Percentiles rank a stretch among this genome's conserved stretches.
Conservation (phyloP, 2,113 vertebrate species). For the Platichthys flesus region DNA sequence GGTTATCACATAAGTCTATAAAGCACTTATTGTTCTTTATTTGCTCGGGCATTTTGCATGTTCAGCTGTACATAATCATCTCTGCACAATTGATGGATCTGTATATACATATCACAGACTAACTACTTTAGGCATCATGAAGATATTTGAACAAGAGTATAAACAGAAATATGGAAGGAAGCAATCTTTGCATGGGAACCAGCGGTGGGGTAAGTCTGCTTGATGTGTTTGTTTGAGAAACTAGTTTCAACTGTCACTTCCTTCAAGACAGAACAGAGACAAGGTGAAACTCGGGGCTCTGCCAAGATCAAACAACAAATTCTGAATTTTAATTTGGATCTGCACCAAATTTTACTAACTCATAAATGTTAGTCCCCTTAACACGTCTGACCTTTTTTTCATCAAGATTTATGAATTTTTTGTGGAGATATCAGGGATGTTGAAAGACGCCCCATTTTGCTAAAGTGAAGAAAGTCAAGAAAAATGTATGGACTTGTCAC, state of each 20-base stretch:
- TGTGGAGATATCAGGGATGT: constrained; percentile 6
- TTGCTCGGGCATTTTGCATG: neutral
- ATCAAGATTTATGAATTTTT: neutral
- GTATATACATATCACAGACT: neutral
- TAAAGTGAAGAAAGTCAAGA: too few species aligned
- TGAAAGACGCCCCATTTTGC: too few species aligned
- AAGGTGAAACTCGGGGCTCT: neutral
- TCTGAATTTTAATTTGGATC: neutral
- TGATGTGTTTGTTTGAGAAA: constrained; percentile 25
- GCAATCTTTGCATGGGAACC: neutral
- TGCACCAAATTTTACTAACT: neutral
- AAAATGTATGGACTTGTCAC: too few species aligned
- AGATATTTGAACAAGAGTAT: neutral
- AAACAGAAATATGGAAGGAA: constrained; percentile 16
- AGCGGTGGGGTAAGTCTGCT: neutral
- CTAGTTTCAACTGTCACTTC: neutral
- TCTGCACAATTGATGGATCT: too few species aligned
- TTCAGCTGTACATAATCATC: too few species aligned
- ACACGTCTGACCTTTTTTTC: too few species aligned
- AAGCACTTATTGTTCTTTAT: constrained; percentile 13
- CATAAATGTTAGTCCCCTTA: too few species aligned
- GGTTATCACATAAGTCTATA: neutral
- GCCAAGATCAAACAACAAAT: too few species aligned
- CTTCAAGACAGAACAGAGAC: constrained; percentile 9
- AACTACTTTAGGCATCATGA: neutral